phyloP scores from a whole-genome alignment of 2,888 invertebrate species.

The Cinara cedri region DNA sequence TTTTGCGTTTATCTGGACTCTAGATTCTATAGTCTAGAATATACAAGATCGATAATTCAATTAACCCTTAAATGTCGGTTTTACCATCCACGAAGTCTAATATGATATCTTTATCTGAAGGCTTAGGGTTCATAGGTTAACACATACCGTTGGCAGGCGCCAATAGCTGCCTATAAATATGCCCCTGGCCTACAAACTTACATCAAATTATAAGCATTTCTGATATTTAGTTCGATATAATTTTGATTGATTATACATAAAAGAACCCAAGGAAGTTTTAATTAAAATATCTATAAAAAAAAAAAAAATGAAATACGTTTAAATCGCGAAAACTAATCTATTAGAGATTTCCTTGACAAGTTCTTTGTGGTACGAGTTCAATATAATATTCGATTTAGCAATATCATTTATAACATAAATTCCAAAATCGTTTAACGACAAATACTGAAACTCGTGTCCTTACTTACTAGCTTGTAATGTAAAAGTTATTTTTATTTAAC shows the following conservation, averaged over 20 bases:
- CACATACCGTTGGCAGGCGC: not conserved
- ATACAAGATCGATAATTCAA: not conserved
- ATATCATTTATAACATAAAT: too few relatives aligned
- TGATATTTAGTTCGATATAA: not conserved
- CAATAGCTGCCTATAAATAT: not conserved
- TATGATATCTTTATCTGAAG: slow-evolving; percentile 8
- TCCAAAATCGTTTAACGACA: too few relatives aligned
- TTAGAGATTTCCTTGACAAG: too few relatives aligned
- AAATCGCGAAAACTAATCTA: too few relatives aligned
- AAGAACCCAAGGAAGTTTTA: not conserved
- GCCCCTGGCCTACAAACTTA: slow-evolving; percentile 20
- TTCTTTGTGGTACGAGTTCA: too few relatives aligned
- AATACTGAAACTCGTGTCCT: too few relatives aligned
- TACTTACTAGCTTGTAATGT: not conserved
- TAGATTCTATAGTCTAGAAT: too few relatives aligned
- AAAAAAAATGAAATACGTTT: too few relatives aligned
- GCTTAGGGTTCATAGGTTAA: not conserved
- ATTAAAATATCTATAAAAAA: too few relatives aligned
- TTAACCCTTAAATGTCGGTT: slow-evolving; percentile 25
- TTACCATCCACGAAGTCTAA: slow-evolving; percentile 4
- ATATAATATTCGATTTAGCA: too few relatives aligned
- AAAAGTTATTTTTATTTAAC: too few relatives aligned
- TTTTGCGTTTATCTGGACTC: slow-evolving; percentile 16
- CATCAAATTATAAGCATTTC: not conserved
- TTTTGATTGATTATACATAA: not conserved